These are phyloP conservation scores for Trichechus manatus DNA, from an alignment of 2,113 vertebrate genomes.

Conservation along the genomic window DNA sequence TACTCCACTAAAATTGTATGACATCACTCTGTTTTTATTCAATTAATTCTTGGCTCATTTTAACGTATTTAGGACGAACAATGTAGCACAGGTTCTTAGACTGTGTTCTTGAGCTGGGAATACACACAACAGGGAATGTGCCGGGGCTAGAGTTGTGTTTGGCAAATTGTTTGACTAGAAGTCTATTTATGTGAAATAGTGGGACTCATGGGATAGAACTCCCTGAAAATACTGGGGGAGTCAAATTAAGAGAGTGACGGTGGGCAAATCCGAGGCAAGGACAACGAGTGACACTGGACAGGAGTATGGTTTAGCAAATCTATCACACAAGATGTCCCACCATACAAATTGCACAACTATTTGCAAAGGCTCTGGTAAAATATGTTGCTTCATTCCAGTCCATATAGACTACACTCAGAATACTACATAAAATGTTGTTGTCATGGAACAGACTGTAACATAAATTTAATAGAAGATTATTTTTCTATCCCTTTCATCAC, in stretches of 20 bases:
- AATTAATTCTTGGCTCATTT: not conserved
- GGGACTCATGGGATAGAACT: not conserved
- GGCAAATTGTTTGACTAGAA: not conserved
- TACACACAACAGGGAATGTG: not conserved
- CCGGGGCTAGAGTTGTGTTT: rapidly evolving
- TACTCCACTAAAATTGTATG: too few species aligned
- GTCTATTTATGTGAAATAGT: not conserved
- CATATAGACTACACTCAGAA: not conserved
- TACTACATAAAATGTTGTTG: not conserved
- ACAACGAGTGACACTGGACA: not conserved
- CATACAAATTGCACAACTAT: not conserved
- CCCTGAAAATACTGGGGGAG: not conserved
- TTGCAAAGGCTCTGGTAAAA: not conserved
- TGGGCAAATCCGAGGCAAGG: not conserved
- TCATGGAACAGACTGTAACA: not conserved
- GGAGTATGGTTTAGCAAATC: not conserved
- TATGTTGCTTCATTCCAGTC: not conserved
- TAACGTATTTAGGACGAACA: not conserved
- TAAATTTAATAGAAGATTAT: not conserved
- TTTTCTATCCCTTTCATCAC: not conserved
- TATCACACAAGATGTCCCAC: too few species aligned
- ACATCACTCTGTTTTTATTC: not conserved
- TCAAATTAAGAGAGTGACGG: not conserved
- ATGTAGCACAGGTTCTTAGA: not conserved
- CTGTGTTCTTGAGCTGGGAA: not conserved